Base-by-base conservation (phyloP, 2,797 vertebrate species). In the Hemitrygon akajei region DNA sequence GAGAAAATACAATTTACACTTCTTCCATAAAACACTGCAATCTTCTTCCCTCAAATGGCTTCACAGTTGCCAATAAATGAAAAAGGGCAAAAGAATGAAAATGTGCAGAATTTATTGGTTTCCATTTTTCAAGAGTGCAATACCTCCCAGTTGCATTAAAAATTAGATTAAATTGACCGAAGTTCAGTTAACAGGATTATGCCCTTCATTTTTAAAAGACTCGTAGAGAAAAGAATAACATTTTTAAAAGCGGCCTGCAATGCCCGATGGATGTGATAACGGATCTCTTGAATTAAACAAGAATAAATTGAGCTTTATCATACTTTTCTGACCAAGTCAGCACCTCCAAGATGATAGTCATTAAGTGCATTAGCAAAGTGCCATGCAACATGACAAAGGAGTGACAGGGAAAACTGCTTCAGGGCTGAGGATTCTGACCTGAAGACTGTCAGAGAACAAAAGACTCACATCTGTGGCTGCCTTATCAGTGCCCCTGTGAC, bases 341-440 rank as follows among this genome's bases (percentile, higher is more conserved):
- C 95, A 96, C 95, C 97, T 96, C 95, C 95, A 96, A 96, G 95
- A 94, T 95, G 94, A 94, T 94, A 95, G 96, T 97, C 94, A 95
- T 97, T 96, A 96, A 95, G 95, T 94, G 95, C 95, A 96, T 95
- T 94, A 95, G 95, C 95, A 95, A 95, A 18, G 94, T 94, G 93
- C 91, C 94, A 94, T 95, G 94, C 94, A 95, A 95, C 95, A 94
- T 92, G 94, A 95, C 93, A 66, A 79, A 89, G 79, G 66, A 73
- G 73, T 93, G 93, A 94, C 93, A 77, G 94, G 82, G 69, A 94
- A 94, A 95, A 94, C 69, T 92, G 95, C 91, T 87, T 63, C 93
- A 94, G 89, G 94, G 93, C 94, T 93, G 76, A 95, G 93, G 93
- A 93, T 75, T 20, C 80, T 91, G 93, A 94, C 93, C 93, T 20